phyloP scores from a whole-genome alignment of 2,888 invertebrate genomes.

The Coremacera marginata region DNA sequence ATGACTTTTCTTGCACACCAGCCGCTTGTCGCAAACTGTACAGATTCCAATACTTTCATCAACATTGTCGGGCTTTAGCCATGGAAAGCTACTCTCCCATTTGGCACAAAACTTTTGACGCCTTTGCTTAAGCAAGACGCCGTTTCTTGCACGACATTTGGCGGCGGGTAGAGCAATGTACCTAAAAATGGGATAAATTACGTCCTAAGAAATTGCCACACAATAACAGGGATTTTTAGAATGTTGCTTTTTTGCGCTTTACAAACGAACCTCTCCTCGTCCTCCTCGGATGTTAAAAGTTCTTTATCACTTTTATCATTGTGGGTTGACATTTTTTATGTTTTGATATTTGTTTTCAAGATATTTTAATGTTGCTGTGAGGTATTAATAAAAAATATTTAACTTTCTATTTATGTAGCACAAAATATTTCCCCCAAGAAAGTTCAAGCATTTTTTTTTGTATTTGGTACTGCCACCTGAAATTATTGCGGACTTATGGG shows the following conservation, averaged over 20 bases:
- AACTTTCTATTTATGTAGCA: neutral
- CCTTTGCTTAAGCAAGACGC: constrained; percentile 39
- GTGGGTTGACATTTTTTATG: constrained; percentile 25
- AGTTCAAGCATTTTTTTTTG: neutral
- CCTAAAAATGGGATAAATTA: neutral
- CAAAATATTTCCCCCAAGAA: neutral
- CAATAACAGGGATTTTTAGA: constrained; percentile 21
- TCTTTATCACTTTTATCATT: constrained; percentile 39
- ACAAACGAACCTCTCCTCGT: constrained; percentile 38
- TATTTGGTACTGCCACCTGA: neutral
- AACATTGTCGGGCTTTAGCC: constrained; percentile 48
- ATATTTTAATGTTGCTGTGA: neutral
- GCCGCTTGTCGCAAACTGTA: constrained; percentile 48
- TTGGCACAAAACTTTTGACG: constrained; percentile 48
- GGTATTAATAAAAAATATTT: neutral
- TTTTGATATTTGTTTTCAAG: constrained; percentile 1
- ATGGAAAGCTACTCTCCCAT: constrained; percentile 51
- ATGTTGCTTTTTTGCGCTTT: constrained; percentile 23
- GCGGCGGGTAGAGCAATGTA: constrained; percentile 29
- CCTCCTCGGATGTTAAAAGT: constrained; percentile 36
- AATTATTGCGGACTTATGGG: neutral
- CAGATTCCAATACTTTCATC: constrained; percentile 51
- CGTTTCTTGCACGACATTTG: constrained; percentile 9
- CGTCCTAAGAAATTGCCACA: neutral
- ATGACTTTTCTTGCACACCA: constrained; percentile 53